A percentile compares a stretch with the other conserved stretches of the same genome.
Evolutionary conservation across 1,140 invertebrate species (phyloP).

Genomic region (Sycobia sp.): DNA sequence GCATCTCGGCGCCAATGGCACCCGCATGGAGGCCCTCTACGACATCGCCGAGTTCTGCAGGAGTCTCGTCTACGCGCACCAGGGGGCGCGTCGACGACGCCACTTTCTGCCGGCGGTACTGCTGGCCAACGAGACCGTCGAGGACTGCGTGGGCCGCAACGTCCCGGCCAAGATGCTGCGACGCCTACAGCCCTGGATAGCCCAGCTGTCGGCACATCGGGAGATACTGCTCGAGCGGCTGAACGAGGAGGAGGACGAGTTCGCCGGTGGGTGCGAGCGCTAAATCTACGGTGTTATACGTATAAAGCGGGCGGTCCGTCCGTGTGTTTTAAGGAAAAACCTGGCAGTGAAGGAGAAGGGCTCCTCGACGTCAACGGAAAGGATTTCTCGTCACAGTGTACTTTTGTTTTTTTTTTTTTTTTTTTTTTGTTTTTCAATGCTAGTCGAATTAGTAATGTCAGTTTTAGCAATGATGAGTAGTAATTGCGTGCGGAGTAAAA

Average conservation of each 20-base stretch:
- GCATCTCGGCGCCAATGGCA: constrained; percentile 42
- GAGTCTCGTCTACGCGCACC: constrained; percentile 47
- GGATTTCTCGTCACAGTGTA: too few species aligned
- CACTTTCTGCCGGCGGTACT: constrained; percentile 44
- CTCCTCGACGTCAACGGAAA: background rate
- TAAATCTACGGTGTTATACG: too few species aligned
- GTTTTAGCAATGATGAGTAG: too few species aligned
- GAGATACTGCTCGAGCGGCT: constrained; percentile 39
- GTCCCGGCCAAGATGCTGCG: constrained; percentile 30
- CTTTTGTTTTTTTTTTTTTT: background rate
- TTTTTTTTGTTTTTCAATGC: constrained; percentile 1
- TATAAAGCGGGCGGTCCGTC: too few species aligned
- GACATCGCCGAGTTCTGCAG: constrained; percentile 48
- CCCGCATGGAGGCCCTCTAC: constrained; percentile 46
- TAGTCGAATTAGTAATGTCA: too few species aligned
- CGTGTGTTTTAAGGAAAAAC: too few species aligned
- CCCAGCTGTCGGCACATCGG: constrained; percentile 36
- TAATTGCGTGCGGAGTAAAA: too few species aligned
- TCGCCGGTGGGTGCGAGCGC: too few species aligned
- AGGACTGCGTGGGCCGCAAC: constrained; percentile 51
- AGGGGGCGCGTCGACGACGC: constrained; percentile 33
- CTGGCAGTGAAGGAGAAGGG: too few species aligned
- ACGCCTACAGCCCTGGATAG: constrained; percentile 47
- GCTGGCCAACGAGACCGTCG: constrained; percentile 47
- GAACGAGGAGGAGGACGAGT: constrained; percentile 45